Percentiles rank a stretch among this genome's conserved stretches.
These are phyloP conservation scores for Sympetrum striolatum DNA, from an alignment of 2,888 invertebrate species.

Conservation along the genomic window DNA sequence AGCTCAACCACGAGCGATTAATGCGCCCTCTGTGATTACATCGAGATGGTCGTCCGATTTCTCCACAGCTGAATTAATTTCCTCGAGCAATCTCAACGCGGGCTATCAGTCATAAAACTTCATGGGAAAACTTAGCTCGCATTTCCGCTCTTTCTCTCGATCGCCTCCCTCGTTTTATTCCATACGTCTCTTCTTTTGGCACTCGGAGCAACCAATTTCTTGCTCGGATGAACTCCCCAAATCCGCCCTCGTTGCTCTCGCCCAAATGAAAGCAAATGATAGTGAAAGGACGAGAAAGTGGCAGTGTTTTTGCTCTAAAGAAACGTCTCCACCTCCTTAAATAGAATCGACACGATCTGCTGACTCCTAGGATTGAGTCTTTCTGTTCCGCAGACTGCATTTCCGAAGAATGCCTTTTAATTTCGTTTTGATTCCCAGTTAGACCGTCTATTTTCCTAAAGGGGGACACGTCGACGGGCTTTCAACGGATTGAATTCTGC, in stretches of 20 bases:
- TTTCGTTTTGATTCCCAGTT: not conserved
- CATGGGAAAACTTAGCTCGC: not conserved
- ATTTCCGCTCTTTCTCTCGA: not conserved
- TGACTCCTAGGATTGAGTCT: conserved; percentile 10
- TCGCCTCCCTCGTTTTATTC: not conserved
- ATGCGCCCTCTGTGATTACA: no score
- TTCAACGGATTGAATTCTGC: no score
- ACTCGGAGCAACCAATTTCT: conserved; percentile 1
- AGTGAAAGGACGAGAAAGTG: not conserved
- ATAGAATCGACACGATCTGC: conserved; percentile 21
- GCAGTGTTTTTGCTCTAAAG: not conserved
- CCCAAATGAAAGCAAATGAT: not conserved
- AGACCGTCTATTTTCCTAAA: not conserved
- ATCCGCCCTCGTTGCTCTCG: not conserved
- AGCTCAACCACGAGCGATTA: no score
- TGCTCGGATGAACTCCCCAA: not conserved
- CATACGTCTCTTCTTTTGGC: not conserved
- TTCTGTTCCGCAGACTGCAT: not conserved
- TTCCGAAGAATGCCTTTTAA: not conserved
- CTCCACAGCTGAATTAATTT: no score
- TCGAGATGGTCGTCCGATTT: no score
- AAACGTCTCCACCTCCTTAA: not conserved
- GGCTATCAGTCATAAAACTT: no score
- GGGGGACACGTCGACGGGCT: not conserved
- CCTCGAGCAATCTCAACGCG: no score